Evolutionary conservation across 2,888 invertebrate species (phyloP).

Genomic region (Baronia brevicornis): DNA sequence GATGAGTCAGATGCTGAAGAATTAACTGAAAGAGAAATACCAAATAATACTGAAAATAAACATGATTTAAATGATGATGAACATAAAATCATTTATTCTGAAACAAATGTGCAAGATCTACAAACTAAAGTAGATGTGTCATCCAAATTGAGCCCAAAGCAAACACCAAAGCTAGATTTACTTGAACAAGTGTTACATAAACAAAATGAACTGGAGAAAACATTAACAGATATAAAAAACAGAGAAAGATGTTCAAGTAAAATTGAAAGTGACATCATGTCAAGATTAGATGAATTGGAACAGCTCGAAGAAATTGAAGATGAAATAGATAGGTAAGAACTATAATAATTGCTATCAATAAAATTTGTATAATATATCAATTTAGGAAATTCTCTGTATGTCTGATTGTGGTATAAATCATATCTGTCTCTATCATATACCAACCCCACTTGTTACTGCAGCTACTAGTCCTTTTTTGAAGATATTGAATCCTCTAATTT

Average conservation of each 20-base stretch:
- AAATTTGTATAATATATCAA: no score
- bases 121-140: constrained; percentile 15
- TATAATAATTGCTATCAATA: constrained; percentile 3
- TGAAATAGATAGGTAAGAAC: constrained; percentile 68
- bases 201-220: constrained; percentile 48
- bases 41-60: constrained; percentile 8
- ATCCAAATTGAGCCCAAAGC: constrained; percentile 16
- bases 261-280: constrained; percentile 57
- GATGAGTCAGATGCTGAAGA: constrained; percentile 1
- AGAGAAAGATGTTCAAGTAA: constrained; percentile 36
- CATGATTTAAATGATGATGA: background rate
- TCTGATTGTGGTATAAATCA: no score
- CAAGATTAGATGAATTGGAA: constrained; percentile 72
- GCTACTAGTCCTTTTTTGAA: no score
- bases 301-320: constrained; percentile 71
- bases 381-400: no score
- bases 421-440: no score
- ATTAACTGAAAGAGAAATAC: no score
- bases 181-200: constrained; percentile 49
- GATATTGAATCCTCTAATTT: no score
- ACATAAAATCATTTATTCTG: constrained; percentile 14
- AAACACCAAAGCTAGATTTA: constrained; percentile 36
- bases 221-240: constrained; percentile 41
- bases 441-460: no score
- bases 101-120: constrained; percentile 13